Evolutionary conservation across 1,140 invertebrate species (phyloP).

Genomic region (Drosophila simulans): DNA sequence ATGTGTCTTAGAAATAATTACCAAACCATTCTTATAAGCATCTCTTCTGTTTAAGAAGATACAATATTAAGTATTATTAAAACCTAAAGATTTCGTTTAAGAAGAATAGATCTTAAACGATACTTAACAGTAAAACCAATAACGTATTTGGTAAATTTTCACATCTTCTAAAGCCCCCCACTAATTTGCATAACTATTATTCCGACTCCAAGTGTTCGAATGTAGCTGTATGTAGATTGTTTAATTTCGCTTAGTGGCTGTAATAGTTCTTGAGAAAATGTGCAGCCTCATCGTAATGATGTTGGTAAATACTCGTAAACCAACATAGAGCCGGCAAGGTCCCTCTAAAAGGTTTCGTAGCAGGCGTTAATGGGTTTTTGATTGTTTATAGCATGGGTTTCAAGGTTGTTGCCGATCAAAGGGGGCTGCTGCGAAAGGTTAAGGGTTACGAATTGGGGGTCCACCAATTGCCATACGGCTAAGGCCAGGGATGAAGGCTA

Average conservation of each 20-base stretch:
- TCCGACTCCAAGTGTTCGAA: neutral
- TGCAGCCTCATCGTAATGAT: conserved; percentile 77
- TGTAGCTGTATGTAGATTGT: conserved; percentile 38
- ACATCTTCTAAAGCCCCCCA: neutral
- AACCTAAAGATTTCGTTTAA: too few relatives aligned
- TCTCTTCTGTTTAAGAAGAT: too few relatives aligned
- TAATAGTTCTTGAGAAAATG: conserved; percentile 78
- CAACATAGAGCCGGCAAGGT: conserved; percentile 47
- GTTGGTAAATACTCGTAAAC: conserved; percentile 67
- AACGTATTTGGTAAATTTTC: neutral
- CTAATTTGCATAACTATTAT: conserved; percentile 7
- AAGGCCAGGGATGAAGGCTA: conserved; percentile 33
- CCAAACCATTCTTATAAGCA: too few relatives aligned
- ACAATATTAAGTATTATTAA: too few relatives aligned
- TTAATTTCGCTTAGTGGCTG: conserved; percentile 72
- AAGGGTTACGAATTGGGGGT: conserved; percentile 38
- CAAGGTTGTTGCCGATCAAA: conserved; percentile 52
- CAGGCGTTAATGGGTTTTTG: conserved; percentile 72
- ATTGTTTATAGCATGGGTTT: conserved; percentile 58
- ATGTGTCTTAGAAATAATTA: too few relatives aligned
- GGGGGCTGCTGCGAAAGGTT: conserved; percentile 26
- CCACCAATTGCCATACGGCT: neutral
- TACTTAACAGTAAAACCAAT: neutral
- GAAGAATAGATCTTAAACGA: too few relatives aligned
- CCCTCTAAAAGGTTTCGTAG: conserved; percentile 57